phyloP scores from a whole-genome alignment of 2,888 invertebrate genomes.

The Thereva nobilitata region DNA sequence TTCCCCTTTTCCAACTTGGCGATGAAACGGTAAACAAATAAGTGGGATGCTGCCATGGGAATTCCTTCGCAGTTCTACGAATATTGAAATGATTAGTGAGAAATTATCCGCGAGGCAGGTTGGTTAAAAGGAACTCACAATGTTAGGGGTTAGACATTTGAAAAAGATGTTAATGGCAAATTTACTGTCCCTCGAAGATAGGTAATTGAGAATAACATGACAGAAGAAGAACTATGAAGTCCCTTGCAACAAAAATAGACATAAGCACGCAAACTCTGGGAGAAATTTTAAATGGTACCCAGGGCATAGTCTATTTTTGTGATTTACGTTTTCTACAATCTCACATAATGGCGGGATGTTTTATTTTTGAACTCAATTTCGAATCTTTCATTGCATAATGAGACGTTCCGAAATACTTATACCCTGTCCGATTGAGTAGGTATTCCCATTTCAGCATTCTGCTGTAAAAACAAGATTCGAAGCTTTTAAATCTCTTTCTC shows the following conservation, averaged over 20 bases:
- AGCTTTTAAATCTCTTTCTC: background rate
- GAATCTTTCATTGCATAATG: constrained; percentile 31
- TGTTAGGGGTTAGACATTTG: background rate
- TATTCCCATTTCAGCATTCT: background rate
- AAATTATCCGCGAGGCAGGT: constrained; percentile 3
- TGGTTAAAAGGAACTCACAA: background rate
- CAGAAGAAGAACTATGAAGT: constrained; percentile 28
- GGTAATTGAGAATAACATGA: constrained; percentile 2
- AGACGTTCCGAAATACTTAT: background rate
- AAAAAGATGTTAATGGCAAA: background rate
- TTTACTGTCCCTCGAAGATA: background rate
- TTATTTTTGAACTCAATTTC: constrained; percentile 27
- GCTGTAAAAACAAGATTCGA: constrained; percentile 11
- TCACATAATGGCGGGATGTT: constrained; percentile 17
- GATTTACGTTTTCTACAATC: constrained; percentile 39
- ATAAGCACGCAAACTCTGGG: constrained; percentile 34
- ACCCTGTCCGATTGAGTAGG: constrained; percentile 8
- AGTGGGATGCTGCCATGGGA: constrained; percentile 9
- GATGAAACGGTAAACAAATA: constrained; percentile 33
- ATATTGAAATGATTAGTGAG: background rate
- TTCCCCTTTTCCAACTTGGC: constrained; percentile 33
- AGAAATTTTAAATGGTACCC: constrained; percentile 39
- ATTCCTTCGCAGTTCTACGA: constrained; percentile 4
- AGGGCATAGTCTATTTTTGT: constrained; percentile 41
- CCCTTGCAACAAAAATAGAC: constrained; percentile 40